These are phyloP conservation scores for Eugnorisma glareosa DNA, from an alignment of 2,888 invertebrate genomes.

Conservation along the genomic window DNA sequence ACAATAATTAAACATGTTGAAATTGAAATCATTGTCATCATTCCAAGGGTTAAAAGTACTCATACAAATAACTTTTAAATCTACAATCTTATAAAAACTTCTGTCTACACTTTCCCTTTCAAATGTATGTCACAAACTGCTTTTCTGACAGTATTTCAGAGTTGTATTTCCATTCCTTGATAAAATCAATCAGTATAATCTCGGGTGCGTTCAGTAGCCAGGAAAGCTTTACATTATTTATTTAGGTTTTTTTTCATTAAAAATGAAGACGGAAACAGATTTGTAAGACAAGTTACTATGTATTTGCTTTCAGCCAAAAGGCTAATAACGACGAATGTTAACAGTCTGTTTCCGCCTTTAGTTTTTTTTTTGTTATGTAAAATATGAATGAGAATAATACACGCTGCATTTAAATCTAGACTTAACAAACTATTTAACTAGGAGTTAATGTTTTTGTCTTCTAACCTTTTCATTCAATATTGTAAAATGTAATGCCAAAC, in stretches of 20 bases:
- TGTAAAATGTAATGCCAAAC: constrained; percentile 65
- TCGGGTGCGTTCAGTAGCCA: not conserved
- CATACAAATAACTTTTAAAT: not conserved
- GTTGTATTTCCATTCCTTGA: not conserved
- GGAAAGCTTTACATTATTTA: constrained; percentile 10
- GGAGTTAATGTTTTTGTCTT: constrained; percentile 54
- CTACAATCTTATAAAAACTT: not conserved
- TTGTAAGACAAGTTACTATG: not conserved
- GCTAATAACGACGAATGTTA: not conserved
- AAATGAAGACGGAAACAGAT: not conserved
- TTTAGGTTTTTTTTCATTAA: not conserved
- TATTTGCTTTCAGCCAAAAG: not conserved
- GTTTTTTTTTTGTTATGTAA: constrained; percentile 21
- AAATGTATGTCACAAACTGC: not conserved
- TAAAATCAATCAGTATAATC: constrained; percentile 4
- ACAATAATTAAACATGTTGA: not conserved
- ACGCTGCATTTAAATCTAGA: constrained; percentile 66
- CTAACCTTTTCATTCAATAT: constrained; percentile 52
- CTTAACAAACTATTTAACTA: constrained; percentile 43
- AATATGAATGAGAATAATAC: constrained; percentile 20
- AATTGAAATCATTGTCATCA: constrained; percentile 9
- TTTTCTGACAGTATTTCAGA: not conserved
- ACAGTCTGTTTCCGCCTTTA: constrained; percentile 7
- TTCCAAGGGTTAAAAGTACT: not conserved
- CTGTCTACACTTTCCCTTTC: too few species aligned